phyloP scores from a whole-genome alignment of 2,888 invertebrate species.

The Branchellion lobata region DNA sequence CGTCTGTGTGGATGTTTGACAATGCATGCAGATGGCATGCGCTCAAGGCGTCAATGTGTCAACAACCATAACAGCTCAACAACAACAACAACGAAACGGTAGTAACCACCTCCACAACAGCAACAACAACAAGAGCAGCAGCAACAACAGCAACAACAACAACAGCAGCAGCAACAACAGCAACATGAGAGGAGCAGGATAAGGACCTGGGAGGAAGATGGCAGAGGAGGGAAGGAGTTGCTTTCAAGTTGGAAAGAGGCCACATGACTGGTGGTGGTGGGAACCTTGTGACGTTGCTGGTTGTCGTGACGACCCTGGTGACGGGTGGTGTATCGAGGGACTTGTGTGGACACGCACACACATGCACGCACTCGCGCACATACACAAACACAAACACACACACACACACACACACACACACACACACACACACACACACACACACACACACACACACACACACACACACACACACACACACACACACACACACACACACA shows the following conservation, averaged over 20 bases:
- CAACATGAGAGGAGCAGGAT: too few species aligned
- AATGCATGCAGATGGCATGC: background rate
- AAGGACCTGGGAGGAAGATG: background rate
- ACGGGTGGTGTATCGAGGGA: background rate
- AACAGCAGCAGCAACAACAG: too few species aligned
- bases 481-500: constrained; percentile 1
- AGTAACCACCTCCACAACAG: too few species aligned
- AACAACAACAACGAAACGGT: too few species aligned
- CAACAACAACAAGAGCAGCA: too few species aligned
- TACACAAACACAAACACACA: constrained; percentile 11
- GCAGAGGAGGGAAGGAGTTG: background rate
- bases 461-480: constrained; percentile 32
- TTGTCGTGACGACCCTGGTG: constrained; percentile 5
- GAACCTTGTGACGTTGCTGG: background rate
- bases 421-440: constrained; percentile 28
- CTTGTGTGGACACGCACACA: background rate
- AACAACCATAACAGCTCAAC: too few species aligned
- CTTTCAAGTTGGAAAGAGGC: constrained; percentile 6
- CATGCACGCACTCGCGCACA: background rate
- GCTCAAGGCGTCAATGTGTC: too few species aligned
- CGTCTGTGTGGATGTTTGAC: background rate
- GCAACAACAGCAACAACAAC: too few species aligned
- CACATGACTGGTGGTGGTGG: background rate
- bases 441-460: constrained; percentile 44
- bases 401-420: constrained; percentile 21